Evolutionary conservation across 2,888 invertebrate species (phyloP), one percentile per base, ranked within the genome.

Genomic region (Sthenelais limicola): DNA sequence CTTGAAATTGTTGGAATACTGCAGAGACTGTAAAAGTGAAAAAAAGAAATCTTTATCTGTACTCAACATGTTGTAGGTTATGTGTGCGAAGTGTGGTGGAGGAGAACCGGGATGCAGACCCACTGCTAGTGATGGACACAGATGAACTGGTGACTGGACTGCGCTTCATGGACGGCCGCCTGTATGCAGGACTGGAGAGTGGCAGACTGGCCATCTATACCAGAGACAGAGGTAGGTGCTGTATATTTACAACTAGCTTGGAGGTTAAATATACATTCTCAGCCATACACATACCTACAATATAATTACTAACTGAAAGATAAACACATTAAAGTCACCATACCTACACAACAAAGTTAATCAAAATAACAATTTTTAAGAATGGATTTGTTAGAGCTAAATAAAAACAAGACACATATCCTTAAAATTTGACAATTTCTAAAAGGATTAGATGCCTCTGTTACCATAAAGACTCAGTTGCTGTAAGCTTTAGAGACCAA

Each of bases 151-250:
- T 94, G 48, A 91, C 92, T 51, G 93, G 93, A 78, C 93, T 96
- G 77, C 91, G 92, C 79, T 94, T 93, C 87, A 94, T 95, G 86
- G 94, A 94, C 83, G 94, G 95, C 87, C 92, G 93, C 68, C 93
- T 96, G 79, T 96, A 94, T 87, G 94, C 94, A n/a, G 95, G 95
- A 0, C 90, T 95, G 3, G 90, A 92, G 15, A 94, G 93, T 84
- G 95, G 96, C 1, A 90, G 91, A 1, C 89, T 96, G 12, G 89
- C 94, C 0, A 92, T 95, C 71, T 96, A 92, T 88, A 89, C 91
- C 73, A 90, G 95, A 71, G 88, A 88, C 75, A 74, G 81, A 49
- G 82, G 88, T 87, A 73, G 73, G 77, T 52, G 26, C 15, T n/a
- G 18, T 43, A 43, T 43, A 15, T 43, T 15, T 12, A 43, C n/a